phyloP scores from a whole-genome alignment of 2,113 vertebrate genomes.

The Cynoglossus semilaevis region DNA sequence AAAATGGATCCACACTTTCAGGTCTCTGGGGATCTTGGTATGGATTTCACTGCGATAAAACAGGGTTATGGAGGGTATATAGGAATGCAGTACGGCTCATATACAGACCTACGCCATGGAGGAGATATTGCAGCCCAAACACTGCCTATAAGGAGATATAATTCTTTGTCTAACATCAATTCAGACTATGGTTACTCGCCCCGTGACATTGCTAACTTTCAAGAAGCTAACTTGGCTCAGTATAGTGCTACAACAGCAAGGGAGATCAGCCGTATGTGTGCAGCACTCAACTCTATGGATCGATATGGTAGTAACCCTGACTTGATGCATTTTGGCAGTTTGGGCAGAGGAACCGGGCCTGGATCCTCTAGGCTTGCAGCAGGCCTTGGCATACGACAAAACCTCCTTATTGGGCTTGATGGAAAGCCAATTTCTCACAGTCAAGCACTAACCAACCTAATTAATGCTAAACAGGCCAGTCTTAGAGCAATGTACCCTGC shows the following conservation, averaged over 20 bases:
- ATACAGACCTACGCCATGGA: slow-evolving; percentile 90
- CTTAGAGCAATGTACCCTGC: slow-evolving; percentile 89
- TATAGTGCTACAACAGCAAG: slow-evolving; percentile 96
- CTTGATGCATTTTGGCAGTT: slow-evolving; percentile 79
- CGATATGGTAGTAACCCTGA: slow-evolving; percentile 85
- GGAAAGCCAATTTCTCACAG: slow-evolving; percentile 76
- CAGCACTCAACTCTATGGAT: slow-evolving; percentile 96
- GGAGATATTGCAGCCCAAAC: slow-evolving; percentile 82
- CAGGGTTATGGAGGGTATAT: slow-evolving; percentile 87
- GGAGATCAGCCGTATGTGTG: slow-evolving; percentile 98
- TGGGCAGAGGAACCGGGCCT: slow-evolving; percentile 70
- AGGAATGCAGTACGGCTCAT: slow-evolving; percentile 92
- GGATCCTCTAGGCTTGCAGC: slow-evolving; percentile 76
- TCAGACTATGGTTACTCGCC: slow-evolving; percentile 89
- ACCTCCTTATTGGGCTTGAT: slow-evolving; percentile 85
- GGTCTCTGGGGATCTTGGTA: slow-evolving; percentile 74
- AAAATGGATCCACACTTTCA: slow-evolving; percentile 83
- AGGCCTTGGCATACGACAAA: slow-evolving; percentile 80
- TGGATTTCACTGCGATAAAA: slow-evolving; percentile 88
- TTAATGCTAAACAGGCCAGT: slow-evolving; percentile 80
- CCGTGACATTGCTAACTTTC: slow-evolving; percentile 84
- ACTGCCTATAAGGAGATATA: slow-evolving; percentile 89
- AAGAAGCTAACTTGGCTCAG: slow-evolving; percentile 93
- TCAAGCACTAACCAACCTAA: slow-evolving; percentile 82
- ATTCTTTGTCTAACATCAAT: slow-evolving; percentile 92